Evolutionary conservation across 2,113 vertebrate genomes (phyloP).

Genomic region (Drymodes brunneopygia): DNA sequence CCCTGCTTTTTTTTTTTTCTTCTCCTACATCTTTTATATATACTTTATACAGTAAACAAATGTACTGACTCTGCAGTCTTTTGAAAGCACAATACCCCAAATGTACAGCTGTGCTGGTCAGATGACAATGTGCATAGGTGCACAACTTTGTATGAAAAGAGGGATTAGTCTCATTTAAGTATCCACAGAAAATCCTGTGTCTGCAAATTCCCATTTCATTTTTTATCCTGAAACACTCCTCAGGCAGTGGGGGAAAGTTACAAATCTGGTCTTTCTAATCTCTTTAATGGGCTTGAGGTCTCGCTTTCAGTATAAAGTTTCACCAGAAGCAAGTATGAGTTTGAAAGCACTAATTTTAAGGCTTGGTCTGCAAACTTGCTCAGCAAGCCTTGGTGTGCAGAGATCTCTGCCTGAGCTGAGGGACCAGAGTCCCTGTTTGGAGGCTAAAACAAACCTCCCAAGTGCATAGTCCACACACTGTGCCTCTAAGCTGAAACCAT

Average conservation of each 20-base stretch:
- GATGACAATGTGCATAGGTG: constrained; percentile 44
- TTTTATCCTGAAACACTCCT: constrained; percentile 29
- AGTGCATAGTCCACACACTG: background rate
- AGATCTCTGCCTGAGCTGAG: background rate
- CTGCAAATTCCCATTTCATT: constrained; percentile 28
- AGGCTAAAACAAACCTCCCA: background rate
- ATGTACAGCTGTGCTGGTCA: constrained; percentile 25
- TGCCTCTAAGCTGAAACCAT: background rate
- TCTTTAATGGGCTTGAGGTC: background rate
- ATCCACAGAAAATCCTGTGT: background rate
- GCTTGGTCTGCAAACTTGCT: background rate
- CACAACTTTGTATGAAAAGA: constrained; percentile 46
- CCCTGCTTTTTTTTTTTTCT: background rate
- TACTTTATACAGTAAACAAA: background rate
- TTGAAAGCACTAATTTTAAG: background rate
- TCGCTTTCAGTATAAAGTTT: background rate
- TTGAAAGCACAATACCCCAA: background rate
- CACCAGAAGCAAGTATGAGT: background rate
- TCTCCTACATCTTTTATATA: background rate
- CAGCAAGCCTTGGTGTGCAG: background rate
- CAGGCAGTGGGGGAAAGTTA: background rate
- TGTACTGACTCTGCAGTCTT: background rate
- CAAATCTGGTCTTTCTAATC: constrained; percentile 7
- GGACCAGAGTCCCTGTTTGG: background rate
- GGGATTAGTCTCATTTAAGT: constrained; percentile 41